These are phyloP conservation scores for Lingula anatina DNA, from an alignment of 2,888 invertebrate species.

Conservation along the genomic window DNA sequence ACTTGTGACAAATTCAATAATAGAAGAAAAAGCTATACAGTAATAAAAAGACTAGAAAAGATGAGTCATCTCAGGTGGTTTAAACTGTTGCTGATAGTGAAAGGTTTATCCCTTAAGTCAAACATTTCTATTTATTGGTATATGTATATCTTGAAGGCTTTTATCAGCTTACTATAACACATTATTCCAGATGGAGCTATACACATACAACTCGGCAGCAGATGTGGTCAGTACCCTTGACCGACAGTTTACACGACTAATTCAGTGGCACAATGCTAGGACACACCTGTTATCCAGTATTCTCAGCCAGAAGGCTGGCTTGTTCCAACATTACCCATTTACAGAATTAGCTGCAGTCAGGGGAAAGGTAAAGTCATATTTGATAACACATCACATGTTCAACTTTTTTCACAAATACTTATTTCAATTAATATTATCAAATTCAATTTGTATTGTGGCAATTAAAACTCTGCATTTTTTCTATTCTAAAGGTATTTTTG, in stretches of 20 bases:
- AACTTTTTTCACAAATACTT: too few species aligned
- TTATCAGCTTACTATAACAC: too few species aligned
- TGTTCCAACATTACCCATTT: slow-evolving; percentile 58
- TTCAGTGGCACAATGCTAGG: slow-evolving; percentile 65
- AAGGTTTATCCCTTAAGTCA: too few species aligned
- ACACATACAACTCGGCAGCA: slow-evolving; percentile 65
- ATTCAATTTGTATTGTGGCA: neutral
- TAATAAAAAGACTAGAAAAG: neutral
- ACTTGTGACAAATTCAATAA: neutral
- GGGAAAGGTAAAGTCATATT: slow-evolving; percentile 1
- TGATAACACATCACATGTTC: too few species aligned
- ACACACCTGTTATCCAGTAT: slow-evolving; percentile 63
- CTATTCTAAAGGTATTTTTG: too few species aligned
- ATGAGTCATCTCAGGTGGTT: too few species aligned
- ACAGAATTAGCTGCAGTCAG: slow-evolving; percentile 4
- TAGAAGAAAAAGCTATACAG: neutral
- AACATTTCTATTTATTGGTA: too few species aligned
- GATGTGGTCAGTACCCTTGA: slow-evolving; percentile 55
- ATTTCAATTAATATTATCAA: neutral
- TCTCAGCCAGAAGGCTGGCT: slow-evolving; percentile 68
- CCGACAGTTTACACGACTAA: slow-evolving; percentile 58
- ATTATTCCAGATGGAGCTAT: slow-evolving; percentile 58
- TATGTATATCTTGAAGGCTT: too few species aligned
- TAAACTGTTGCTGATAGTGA: too few species aligned
- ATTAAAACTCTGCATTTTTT: slow-evolving; percentile 1